Percentiles rank a stretch among this genome's conserved stretches.
Conservation (phyloP, 2,113 vertebrate genomes). For the Andinoacara biseriatus region DNA sequence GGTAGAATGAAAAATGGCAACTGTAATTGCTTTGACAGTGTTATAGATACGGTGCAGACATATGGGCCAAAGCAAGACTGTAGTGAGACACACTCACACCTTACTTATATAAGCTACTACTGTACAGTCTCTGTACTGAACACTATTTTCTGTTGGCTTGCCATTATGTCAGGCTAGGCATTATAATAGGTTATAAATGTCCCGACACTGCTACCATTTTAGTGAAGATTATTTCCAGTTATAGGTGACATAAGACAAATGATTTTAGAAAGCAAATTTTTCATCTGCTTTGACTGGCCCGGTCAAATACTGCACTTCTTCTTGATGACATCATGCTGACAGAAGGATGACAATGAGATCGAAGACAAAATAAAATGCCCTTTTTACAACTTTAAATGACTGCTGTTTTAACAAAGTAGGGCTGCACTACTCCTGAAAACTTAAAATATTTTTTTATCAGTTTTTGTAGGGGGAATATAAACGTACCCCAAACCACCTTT, state of each 20-base stretch:
- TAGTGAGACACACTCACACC: constrained; percentile 26
- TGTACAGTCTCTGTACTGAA: background rate
- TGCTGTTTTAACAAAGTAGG: constrained; percentile 60
- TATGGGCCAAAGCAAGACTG: constrained; percentile 28
- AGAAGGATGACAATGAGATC: constrained; percentile 77
- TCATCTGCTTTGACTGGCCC: background rate
- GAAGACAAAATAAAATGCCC: constrained; percentile 66
- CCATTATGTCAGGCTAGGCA: background rate
- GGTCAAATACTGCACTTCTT: constrained; percentile 29
- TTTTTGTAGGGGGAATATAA: background rate
- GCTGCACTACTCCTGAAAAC: constrained; percentile 53
- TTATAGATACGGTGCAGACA: constrained; percentile 53
- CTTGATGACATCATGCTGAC: constrained; percentile 73
- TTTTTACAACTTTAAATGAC: constrained; percentile 41
- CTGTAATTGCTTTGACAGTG: constrained; percentile 62
- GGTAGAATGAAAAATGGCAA: constrained; percentile 59
- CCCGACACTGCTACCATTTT: background rate
- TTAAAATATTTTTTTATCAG: background rate
- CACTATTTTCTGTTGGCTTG: constrained; percentile 24
- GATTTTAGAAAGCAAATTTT: background rate
- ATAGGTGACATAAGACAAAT: background rate
- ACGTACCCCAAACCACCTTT: background rate
- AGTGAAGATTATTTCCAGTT: background rate
- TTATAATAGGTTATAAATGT: background rate
- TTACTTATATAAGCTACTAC: constrained; percentile 16